Base-by-base conservation (phyloP, 2,113 vertebrate genomes). In the Elephantulus edwardii region DNA sequence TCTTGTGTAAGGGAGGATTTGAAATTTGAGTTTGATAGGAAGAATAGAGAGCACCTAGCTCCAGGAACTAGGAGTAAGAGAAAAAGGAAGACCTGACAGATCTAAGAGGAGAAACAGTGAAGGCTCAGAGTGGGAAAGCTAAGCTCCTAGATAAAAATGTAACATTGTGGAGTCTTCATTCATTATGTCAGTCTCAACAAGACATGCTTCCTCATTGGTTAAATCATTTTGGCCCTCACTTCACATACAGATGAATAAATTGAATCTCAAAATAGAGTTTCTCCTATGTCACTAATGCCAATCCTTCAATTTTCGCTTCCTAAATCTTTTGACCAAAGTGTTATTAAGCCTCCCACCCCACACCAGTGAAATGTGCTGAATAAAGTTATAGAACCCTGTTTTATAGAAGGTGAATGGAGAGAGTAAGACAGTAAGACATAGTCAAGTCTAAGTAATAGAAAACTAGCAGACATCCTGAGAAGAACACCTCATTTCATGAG, bases 301-400 rank as follows among this genome's bases (percentile, higher is more conserved):
- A 26, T 89, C 50, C n/a, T 91, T 86, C 74, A 7, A 72, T 42
- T 66, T 78, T 87, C 28, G 62, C 68, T 80, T 81, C 48, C n/a
- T 75, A 81, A 62, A 14, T 68, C 56, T 64, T n/a, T 50, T 66
- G 50, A 88, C 30, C 20, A 46, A 82, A 56, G 40, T 40, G 44
- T 22, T 33, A 85, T 75, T 75, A 83, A 81, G 54, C n/a, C n/a
- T 33, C 42, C 33, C 42, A 68, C 1, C 44, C 33, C 35, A 79
- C 42, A 62, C 52, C 52, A 26, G 0, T 38, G 52, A 72, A 90
- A 85, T 5, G 14, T 24, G 26, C 22, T 13, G 14, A 38, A 52
- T 56, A 70, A 38, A 80, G 62, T 71, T 48, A 54, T n/a, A 78
- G 13, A 44, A 13, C 83, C 71, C 52, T 58, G 24, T 10, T 90